Base-by-base conservation (phyloP, 1,140 invertebrate species). In the Pteromalus puparum region DNA sequence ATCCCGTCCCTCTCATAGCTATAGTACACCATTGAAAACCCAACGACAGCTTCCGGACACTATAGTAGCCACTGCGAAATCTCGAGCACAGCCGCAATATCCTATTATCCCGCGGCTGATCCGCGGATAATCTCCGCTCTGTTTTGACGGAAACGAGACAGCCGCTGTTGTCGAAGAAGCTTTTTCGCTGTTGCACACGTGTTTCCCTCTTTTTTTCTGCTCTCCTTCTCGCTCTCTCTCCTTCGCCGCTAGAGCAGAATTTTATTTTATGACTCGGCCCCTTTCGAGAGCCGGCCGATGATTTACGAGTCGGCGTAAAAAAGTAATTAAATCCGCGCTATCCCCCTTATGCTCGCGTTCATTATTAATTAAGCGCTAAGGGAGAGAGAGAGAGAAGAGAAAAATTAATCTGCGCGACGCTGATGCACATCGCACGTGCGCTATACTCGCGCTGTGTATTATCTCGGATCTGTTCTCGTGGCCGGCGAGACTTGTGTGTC, bases 291-390 rank as follows among this genome's bases (percentile, higher is more conserved):
- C 34, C 87, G 81, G 81, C 78, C 76, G 85, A 90, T 92, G 91
- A 92, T 92, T 92, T 92, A 92, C 90, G 91, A 91, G 90, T 89
- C 85, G 87, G 87, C 84, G 87, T 88, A 89, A 92, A 93, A 92
- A 92, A 91, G 90, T 92, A 91, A 93, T 93, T 91, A 92, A 92
- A 91, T 90, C 30, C 78, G 10, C n/a, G 34, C 53, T 26, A 26
- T 21, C 24, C 15, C 15, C 74, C 38, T 34, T 38, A 15, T 73
- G 4, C 65, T 38, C 38, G 10, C 21, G 72, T 61, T 61, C 65
- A 72, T 81, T 81, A 75, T 84, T 84, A 84, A 84, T 84, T 73
- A 73, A 80, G 28, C 65, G 83, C 68, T 67, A 65, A 74, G 48
- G 74, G 70, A 75, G 38, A 42, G 38, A 42, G 30, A 34, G 30